Conservation (phyloP, 2,888 invertebrate genomes). For the Leptinotarsa rubiginosa region DNA sequence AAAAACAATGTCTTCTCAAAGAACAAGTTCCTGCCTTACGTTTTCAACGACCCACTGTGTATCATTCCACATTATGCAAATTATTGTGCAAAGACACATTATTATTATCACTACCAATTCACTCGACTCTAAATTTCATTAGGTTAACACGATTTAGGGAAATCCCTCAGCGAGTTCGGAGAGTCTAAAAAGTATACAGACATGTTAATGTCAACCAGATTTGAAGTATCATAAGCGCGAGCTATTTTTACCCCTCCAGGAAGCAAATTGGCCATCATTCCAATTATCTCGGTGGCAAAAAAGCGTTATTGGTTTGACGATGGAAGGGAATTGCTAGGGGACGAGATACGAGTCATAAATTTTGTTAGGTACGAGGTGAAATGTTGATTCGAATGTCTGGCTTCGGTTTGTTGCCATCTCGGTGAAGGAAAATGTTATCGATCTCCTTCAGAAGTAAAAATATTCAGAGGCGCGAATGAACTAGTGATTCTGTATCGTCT, state of each 20-base stretch:
- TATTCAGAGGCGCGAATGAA: not conserved
- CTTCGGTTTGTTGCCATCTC: not conserved
- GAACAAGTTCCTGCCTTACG: no score
- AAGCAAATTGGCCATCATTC: conserved; percentile 14
- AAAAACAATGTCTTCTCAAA: no score
- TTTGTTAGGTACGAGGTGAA: conserved; percentile 9
- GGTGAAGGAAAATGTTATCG: conserved; percentile 1
- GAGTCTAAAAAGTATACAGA: not conserved
- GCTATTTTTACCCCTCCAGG: conserved; percentile 5
- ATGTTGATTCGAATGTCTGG: conserved; percentile 2
- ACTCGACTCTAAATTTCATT: not conserved
- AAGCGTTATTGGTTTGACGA: conserved; percentile 13
- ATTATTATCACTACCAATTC: not conserved
- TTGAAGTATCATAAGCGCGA: conserved; percentile 8
- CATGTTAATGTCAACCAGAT: conserved; percentile 7
- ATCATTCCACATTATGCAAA: no score
- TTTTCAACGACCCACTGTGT: no score
- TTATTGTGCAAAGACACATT: no score
- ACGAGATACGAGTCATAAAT: conserved; percentile 14
- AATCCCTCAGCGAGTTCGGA: not conserved
- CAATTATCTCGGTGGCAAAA: conserved; percentile 16
- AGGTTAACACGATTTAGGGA: not conserved
- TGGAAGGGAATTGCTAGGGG: conserved; percentile 17
- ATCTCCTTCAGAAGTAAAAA: not conserved
- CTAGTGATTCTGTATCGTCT: not conserved